Evolutionary conservation across 2,888 invertebrate genomes (phyloP), one percentile per base, ranked within the genome.

Genomic region (Agonopterix arenella): DNA sequence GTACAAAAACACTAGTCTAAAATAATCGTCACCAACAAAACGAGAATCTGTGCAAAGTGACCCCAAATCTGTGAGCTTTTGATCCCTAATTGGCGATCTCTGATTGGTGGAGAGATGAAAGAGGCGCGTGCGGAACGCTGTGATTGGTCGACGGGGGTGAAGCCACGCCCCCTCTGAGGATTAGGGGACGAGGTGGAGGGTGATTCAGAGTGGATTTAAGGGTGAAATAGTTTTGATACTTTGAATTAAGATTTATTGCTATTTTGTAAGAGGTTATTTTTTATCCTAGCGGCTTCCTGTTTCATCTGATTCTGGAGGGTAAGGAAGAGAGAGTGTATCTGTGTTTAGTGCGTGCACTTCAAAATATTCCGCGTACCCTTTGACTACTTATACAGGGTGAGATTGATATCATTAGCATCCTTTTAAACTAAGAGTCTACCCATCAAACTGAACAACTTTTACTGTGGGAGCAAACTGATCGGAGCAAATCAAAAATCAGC

Each of bases 41-140:
- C 70, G 70, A 68, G 69, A 79, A 84, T 70, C 69, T 70, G 59
- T 62, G 65, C 65, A 76, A 82, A 76, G 75, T 70, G 81, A 84
- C 85, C 86, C 85, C 80, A 83, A 86, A 86, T 76, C 72, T 75
- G 70, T 66, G 54, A 63, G 67, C 76, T 73, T 79, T 77, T 81
- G 80, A 84, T 77, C 79, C 70, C 52, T 84, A 84, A 85, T 85
- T 82, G 79, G 75, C 57, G 72, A 2, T 2, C 54, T 51, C 52
- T 57, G 60, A 85, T 88, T 86, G 84, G 86, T 55, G 50, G 67
- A 61, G 51, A 55, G 46, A 49, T 38, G 46, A 50, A 53, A 53
- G 60, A 58, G 70, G 79, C 72, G 73, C 66, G 72, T 69, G 70
- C 59, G 50, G 52, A 3, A 53, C 3, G 1, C 13, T 42, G 49